Evolutionary conservation across 2,113 vertebrate species (phyloP).

Genomic region (Esox niger): DNA sequence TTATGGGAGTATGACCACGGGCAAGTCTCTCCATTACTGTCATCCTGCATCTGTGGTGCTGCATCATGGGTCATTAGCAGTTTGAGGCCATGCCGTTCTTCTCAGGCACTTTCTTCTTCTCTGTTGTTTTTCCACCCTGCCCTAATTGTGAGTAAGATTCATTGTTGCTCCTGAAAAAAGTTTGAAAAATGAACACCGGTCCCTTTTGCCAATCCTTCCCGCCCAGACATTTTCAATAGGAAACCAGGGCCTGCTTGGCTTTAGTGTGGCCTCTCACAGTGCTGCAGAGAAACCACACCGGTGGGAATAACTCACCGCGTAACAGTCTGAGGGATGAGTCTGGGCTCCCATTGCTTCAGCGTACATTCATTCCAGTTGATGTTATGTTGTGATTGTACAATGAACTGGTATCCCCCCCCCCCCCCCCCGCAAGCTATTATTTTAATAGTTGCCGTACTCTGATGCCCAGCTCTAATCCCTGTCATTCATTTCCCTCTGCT

Average conservation of each 20-base stretch:
- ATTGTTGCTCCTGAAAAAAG: conserved; percentile 39
- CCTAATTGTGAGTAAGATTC: conserved; percentile 42
- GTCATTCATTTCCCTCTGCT: neutral
- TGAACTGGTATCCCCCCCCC: neutral
- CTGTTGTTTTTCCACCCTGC: conserved; percentile 36
- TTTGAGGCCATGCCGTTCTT: conserved; percentile 58
- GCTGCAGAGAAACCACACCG: no score
- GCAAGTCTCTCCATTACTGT: conserved; percentile 84
- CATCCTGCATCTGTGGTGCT: conserved; percentile 70
- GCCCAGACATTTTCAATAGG: no score
- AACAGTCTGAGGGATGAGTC: no score
- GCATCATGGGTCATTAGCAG: conserved; percentile 42
- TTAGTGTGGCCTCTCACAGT: no score
- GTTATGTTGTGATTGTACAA: no score
- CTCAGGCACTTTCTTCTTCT: conserved; percentile 54
- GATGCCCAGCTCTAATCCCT: neutral
- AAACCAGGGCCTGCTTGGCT: no score
- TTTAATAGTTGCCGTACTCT: neutral
- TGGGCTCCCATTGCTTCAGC: no score
- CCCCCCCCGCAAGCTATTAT: neutral
- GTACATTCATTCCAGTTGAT: no score
- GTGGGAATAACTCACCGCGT: no score
- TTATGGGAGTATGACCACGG: conserved; percentile 68
- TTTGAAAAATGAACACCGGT: conserved; percentile 13
- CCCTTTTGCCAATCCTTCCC: neutral